Evolutionary conservation across 2,888 invertebrate genomes (phyloP).

Genomic region (Nyleta sp.): DNA sequence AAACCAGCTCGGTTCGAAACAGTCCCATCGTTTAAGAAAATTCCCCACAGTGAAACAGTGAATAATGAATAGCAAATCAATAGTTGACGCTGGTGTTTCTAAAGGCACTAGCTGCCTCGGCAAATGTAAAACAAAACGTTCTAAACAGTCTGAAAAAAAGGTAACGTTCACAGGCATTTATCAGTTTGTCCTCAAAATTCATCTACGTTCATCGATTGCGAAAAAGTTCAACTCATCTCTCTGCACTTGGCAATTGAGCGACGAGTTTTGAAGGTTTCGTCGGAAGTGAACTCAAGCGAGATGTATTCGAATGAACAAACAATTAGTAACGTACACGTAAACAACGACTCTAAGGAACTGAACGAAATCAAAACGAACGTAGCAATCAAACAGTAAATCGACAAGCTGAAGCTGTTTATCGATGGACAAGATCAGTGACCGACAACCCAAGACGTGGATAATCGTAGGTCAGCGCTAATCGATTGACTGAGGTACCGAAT

Average conservation of each 20-base stretch:
- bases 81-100: constrained; percentile 18
- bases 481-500: constrained; percentile 53
- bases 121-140: constrained; percentile 18
- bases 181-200: constrained; percentile 15
- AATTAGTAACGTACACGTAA: too few species aligned
- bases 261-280: too few species aligned
- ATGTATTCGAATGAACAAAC: too few species aligned
- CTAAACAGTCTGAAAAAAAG: constrained; percentile 11
- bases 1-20: constrained; percentile 32
- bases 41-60: too few species aligned
- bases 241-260: too few species aligned
- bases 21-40: neutral
- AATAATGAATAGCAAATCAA: constrained; percentile 30
- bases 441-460: constrained; percentile 50
- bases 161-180: constrained; percentile 49
- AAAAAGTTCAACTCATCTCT: constrained; percentile 36
- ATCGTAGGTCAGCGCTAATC: constrained; percentile 45
- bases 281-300: too few species aligned
- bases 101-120: constrained; percentile 7
- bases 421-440: constrained; percentile 54
- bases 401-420: constrained; percentile 56
- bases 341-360: constrained; percentile 31
- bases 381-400: constrained; percentile 44
- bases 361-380: constrained; percentile 40
- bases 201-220: constrained; percentile 48